Evolutionary conservation across 2,888 invertebrate species (phyloP), one percentile per base, ranked within the genome.

Genomic region (Agrochola litura): DNA sequence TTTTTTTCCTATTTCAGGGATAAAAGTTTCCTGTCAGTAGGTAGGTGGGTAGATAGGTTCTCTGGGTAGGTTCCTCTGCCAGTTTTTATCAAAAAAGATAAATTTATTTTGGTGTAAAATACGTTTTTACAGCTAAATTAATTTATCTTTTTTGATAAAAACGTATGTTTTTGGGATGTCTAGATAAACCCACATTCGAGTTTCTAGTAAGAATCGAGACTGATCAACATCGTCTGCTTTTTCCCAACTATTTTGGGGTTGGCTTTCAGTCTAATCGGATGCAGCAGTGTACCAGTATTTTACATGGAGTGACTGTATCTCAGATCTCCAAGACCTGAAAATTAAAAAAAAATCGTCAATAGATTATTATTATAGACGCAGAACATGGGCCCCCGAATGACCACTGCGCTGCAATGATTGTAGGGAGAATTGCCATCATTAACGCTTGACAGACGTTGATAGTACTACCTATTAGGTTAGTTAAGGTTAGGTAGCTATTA

Each of bases 371-470:
- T 66, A 14, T 2, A 54, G 25, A 46, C 5, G 4, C 46, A 9
- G 41, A 65, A 65, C 6, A 46, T 37, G n/a, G 9, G n/a, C 19
- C 4, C 46, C 60, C 19, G 19, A 46, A 66, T 75, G 61, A 54
- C 43, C 61, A 16, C 52, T 68, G 37, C n/a, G 22, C 43, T 61
- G 43, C 25, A 67, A 61, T 54, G 54, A 77, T 75, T 66, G 46
- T 46, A n/a, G 14, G n/a, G 65, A 14, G 46, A 67, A 77, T 67
- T 67, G 37, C 22, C 54, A 52, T 67, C 60, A 63, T 67, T 67
- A 30, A 67, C n/a, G 61, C 52, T 61, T 22, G 19, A 14, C n/a
- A 43, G 43, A 52, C 52, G 54, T n/a, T 75, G 76, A 66, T 46
- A 52, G 30, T 19, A 10, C 22, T 25, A 58, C 22, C 19, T 56